Conservation (phyloP, 1,140 invertebrate species). For the Trichomalopsis sarcophagae region DNA sequence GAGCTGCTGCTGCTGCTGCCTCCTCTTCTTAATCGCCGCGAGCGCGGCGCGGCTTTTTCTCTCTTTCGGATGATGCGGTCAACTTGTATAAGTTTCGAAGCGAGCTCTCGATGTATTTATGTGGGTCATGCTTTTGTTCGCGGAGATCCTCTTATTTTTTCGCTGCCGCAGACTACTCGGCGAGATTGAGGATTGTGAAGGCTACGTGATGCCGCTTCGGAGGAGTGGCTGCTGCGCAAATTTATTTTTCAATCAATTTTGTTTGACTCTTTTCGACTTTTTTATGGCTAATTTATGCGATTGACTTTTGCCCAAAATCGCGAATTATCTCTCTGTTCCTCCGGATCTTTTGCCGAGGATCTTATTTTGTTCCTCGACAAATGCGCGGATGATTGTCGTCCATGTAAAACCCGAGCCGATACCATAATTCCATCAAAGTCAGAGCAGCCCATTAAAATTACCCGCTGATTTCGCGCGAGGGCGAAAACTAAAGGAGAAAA, state of each 20-base stretch:
- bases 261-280: background rate
- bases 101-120: slow-evolving; percentile 26
- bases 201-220: background rate
- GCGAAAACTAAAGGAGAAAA: background rate
- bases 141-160: background rate
- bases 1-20: background rate
- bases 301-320: background rate
- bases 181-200: slow-evolving; percentile 16
- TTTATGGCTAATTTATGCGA: slow-evolving; percentile 30
- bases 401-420: background rate
- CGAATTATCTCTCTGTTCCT: background rate
- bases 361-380: too few relatives aligned
- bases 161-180: background rate
- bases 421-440: background rate
- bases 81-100: background rate
- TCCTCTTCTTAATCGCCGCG: background rate
- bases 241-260: slow-evolving; percentile 40
- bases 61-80: background rate
- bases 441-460: background rate
- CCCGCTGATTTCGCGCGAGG: background rate
- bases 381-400: too few relatives aligned
- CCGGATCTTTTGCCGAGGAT: too few relatives aligned
- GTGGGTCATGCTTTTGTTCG: slow-evolving; percentile 16
- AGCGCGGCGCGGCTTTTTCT: background rate
- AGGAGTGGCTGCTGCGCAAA: slow-evolving; percentile 8